These are phyloP conservation scores for Otolemur garnettii DNA, from an alignment of 2,113 vertebrate genomes.

Conservation along the genomic window DNA sequence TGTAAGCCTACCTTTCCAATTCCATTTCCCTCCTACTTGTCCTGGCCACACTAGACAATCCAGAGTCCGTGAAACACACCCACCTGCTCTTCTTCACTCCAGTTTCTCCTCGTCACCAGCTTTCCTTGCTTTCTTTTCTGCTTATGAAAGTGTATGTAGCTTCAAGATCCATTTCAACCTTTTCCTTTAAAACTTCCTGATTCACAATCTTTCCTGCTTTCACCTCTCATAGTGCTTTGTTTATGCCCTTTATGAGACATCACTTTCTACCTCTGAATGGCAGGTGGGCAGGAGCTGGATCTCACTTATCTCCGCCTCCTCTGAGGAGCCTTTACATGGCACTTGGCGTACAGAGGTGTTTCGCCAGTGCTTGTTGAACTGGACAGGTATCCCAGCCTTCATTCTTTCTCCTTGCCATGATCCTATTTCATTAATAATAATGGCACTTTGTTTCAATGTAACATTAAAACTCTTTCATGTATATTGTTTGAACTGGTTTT, in stretches of 20 bases:
- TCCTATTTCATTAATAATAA: slow-evolving; percentile 10
- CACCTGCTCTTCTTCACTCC: neutral
- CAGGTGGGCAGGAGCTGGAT: neutral
- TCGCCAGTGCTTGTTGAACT: neutral
- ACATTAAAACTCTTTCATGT: neutral
- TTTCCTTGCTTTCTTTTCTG: neutral
- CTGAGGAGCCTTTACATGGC: neutral
- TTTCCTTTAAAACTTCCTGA: neutral
- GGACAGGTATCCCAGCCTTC: neutral
- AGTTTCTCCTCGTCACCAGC: neutral
- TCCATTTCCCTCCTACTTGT: neutral
- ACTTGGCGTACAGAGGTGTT: neutral
- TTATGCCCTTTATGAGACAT: neutral
- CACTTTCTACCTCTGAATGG: neutral
- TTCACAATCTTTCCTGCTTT: neutral
- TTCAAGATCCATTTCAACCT: neutral
- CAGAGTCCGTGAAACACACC: neutral
- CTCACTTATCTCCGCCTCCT: neutral
- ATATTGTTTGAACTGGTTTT: slow-evolving; percentile 48
- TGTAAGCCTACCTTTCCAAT: neutral
- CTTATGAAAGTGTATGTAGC: neutral
- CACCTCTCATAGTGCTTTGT: neutral
- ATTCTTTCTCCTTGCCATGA: slow-evolving; percentile 32
- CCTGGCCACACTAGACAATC: neutral
- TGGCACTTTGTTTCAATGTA: neutral